Base-by-base conservation (phyloP, 2,797 vertebrate species). In the Rhynchotus rufescens region DNA sequence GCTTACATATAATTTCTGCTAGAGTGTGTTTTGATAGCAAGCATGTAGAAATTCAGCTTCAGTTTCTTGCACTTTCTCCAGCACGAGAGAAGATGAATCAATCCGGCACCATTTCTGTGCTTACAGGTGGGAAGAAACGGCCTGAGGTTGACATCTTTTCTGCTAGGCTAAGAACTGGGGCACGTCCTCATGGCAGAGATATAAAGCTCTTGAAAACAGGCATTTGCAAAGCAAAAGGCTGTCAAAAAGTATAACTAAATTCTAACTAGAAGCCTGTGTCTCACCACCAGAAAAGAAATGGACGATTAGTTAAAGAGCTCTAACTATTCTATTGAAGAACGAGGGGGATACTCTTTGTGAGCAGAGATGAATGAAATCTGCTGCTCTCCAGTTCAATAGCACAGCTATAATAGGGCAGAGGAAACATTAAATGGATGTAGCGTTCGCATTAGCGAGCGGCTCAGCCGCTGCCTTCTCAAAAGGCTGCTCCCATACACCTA, bases 221-320 rank as follows among this genome's bases (percentile, higher is more conserved):
- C 45, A 69, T 38, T 38, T 78, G 49, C 2, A 25, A 45, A 34
- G 82, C 47, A 81, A 79, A 68, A 47, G 56, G 57, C 78, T 80
- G 72, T 11, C 75, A 57, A 30, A 57, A 40, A 32, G 40, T 0
- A 16, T 6, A 10, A 40, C n/a, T 47, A 5, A 20, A 66, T 28
- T 77, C 30, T 62, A 75, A 42, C 6, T 3, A 67, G 65, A 59
- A 88, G 34, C 36, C 52, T 7, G 34, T 11, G 60, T 66, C 54
- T n/a, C 60, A 25, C 36, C 75, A 80, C n/a, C 78, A 38, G 75
- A 82, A 59, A 90, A 93, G 71, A 92, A 95, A 89, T 44, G 75
- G 83, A 16, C 79, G 78, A 92, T 92, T 90, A 92, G 79, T 57
- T 84, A 92, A 79, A 87, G 74, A 87, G 73, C 82, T 77, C 52